Base-by-base conservation (phyloP, 2,888 invertebrate species). In the Eubasilissa splendida region DNA sequence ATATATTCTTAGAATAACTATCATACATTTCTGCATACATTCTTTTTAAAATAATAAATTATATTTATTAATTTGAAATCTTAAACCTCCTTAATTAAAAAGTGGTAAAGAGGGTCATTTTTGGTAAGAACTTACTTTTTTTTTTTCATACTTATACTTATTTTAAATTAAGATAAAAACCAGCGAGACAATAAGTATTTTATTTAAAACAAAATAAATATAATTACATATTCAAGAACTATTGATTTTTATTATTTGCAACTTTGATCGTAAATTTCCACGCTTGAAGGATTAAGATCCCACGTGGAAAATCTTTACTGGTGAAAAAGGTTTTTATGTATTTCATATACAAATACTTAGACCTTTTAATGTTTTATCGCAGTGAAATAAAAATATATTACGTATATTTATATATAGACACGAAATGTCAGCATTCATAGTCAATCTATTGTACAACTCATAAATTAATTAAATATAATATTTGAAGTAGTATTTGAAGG, bases 401-500 rank as follows among this genome's bases (percentile, higher is more conserved):
- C 8, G 53, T 53, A 70, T 70, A 53, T 22, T 10, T 68, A 70
- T 52, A 22, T 70, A 53, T 10, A 52, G 22, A 22, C 53, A 70
- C 52, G 8, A 52, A 33, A 66, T 50, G 33, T 66, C n/a, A 66
- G 14, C 68, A 52, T 70, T 70, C 52, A 70, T 70, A 68, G 52
- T 14, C 42, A 70, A 52, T 70, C 70, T 70, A 53, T 70, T 70
- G 52, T 52, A 70, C 1, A 70, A 70, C 31, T 52, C 54, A 70
- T 70, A 53, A 70, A 53, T 70, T 70, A 70, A 60, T 60, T 22
- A 60, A 70, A 70, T 52, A 14, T 53, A 70, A 52, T 54, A 70
- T 53, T 70, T 70, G 70, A 70, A 70, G 70, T 70, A 70, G 70
- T 70, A 68, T 68, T 4, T 68, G 52, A 68, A 68, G 68, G 68